These are phyloP conservation scores for Nomia melanderi DNA, from an alignment of 1,140 invertebrate species.

Conservation along the genomic window DNA sequence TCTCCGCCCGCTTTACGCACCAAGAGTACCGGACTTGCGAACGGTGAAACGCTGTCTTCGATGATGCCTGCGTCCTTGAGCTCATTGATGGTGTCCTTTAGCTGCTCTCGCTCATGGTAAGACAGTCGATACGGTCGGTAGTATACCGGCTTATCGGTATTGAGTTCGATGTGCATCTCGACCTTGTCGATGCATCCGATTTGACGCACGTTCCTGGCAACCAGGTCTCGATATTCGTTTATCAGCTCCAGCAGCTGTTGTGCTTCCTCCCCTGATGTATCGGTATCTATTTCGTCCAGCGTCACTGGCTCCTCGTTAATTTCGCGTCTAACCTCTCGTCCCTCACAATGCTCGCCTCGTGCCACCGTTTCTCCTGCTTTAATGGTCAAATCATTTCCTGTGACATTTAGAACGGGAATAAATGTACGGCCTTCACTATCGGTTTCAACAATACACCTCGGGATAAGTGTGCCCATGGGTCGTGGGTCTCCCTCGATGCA, in stretches of 20 bases:
- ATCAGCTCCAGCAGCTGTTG: neutral
- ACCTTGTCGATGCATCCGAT: constrained; percentile 2
- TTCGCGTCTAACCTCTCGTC: neutral
- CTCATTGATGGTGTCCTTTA: neutral
- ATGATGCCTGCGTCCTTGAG: neutral
- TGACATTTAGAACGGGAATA: constrained; percentile 33
- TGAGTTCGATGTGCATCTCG: constrained; percentile 10
- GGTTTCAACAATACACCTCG: neutral
- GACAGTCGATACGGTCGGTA: constrained; percentile 4
- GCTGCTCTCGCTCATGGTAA: neutral
- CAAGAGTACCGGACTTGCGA: neutral
- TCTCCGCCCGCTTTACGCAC: neutral
- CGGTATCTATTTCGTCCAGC: neutral
- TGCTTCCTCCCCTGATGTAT: neutral
- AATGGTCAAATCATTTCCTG: neutral
- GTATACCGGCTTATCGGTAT: neutral
- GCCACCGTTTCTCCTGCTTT: neutral
- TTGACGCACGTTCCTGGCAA: neutral
- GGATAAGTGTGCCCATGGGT: neutral
- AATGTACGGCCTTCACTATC: neutral
- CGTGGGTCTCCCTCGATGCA: neutral
- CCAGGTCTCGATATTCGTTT: neutral
- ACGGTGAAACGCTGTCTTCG: neutral
- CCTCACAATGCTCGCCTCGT: neutral
- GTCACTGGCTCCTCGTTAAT: neutral